Percentiles rank a stretch among this genome's conserved stretches.
phyloP scores from a whole-genome alignment of 1,140 invertebrate species.

The Brachionus angularis region DNA sequence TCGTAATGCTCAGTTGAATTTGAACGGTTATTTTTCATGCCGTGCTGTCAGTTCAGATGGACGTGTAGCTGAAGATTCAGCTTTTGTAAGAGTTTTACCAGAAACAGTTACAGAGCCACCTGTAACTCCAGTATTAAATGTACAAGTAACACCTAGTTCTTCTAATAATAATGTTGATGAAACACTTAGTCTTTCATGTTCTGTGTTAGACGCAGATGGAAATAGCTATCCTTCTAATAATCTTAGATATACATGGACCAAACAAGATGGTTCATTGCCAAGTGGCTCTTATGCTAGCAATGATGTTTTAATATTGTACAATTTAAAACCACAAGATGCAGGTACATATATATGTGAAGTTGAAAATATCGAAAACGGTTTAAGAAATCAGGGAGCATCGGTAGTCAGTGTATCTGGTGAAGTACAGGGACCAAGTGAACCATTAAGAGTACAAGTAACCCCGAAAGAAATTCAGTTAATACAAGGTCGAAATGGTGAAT shows the following conservation, averaged over 20 bases:
- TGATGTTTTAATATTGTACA: not conserved
- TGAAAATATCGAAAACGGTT: not conserved
- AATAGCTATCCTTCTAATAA: not conserved
- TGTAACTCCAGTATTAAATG: not conserved
- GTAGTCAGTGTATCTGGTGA: not conserved
- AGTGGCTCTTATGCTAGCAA: not conserved
- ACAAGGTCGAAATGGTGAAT: conserved; percentile 17
- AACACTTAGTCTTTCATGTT: not conserved
- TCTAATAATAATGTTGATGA: not conserved
- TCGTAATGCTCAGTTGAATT: not conserved
- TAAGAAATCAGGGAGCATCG: not conserved
- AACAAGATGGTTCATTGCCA: conserved; percentile 1
- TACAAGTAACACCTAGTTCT: conserved; percentile 2
- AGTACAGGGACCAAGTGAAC: not conserved
- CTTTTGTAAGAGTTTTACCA: not conserved
- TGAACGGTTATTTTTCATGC: conserved; percentile 24
- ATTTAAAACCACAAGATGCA: conserved; percentile 1
- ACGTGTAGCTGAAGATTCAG: conserved; percentile 22
- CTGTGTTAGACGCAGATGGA: not conserved
- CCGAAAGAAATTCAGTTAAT: conserved; percentile 22
- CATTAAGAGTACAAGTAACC: conserved; percentile 18
- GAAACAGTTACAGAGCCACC: not conserved
- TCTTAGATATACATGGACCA: conserved; percentile 8
- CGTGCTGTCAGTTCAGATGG: conserved; percentile 18
- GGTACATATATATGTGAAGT: conserved; percentile 29